phyloP scores from a whole-genome alignment of 2,797 vertebrate genomes.

The Leuciscus waleckii region DNA sequence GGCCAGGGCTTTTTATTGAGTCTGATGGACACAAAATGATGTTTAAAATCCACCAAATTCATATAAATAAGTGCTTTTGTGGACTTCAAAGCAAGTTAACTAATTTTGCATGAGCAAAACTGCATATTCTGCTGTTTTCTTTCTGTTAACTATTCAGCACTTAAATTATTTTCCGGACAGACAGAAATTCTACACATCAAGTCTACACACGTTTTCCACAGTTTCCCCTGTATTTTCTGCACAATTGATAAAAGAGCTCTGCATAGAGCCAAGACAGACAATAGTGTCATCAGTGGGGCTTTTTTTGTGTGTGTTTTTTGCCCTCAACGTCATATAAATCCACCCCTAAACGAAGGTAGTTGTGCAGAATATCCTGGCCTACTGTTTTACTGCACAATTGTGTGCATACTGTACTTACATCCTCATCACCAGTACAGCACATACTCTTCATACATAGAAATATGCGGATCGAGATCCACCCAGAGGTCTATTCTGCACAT shows the following conservation, averaged over 20 bases:
- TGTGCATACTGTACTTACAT: neutral
- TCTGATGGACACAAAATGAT: neutral
- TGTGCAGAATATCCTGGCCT: neutral
- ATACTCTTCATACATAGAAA: neutral
- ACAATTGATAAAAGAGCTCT: too few relatives aligned
- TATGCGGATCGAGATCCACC: neutral
- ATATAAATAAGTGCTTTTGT: neutral
- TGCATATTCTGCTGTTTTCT: neutral
- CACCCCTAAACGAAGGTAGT: neutral
- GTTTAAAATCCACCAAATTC: neutral
- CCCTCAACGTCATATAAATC: neutral
- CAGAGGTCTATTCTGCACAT: neutral
- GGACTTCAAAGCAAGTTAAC: neutral
- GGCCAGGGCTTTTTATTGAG: neutral
- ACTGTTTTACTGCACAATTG: neutral
- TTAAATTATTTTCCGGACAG: neutral
- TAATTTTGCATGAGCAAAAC: neutral
- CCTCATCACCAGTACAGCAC: neutral
- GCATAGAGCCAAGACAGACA: neutral
- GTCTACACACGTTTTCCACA: neutral
- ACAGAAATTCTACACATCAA: neutral
- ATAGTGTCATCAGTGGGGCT: neutral
- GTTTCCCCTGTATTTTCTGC: neutral
- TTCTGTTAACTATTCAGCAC: neutral
- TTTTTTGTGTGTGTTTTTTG: neutral